Base-by-base conservation (phyloP, 2,888 invertebrate genomes). In the Cephus pygmeus region DNA sequence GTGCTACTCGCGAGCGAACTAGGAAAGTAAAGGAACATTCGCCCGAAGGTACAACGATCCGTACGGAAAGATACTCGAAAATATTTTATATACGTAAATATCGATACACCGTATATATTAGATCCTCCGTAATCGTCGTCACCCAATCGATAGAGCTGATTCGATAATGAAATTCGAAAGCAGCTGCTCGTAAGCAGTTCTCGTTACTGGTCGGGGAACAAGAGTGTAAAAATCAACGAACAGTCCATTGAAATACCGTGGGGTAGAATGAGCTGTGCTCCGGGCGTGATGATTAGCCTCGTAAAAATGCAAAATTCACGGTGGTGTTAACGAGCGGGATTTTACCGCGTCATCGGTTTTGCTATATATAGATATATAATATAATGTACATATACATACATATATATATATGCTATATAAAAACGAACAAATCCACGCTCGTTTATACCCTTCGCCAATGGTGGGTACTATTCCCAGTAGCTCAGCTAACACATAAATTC, bases 401-500 rank as follows among this genome's bases (percentile, higher is more conserved):
- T 15, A 40, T 1, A 30, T 75, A 12, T 76, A 23, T 73, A 73
- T 76, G 69, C 56, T 34, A 56, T 23, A 23, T 56, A 56, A 56
- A 56, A 75, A 79, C 79, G 79, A 81, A 79, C 78, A 83, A 81
- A 80, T 83, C 77, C 80, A 40, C 12, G 71, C 31, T 33, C 71
- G 71, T 71, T 71, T 71, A 71, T 71, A 71, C 15, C 71, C 71
- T 31, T 71, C 71, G 71, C 71, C 31, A 33, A 31, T 33, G 31
- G 31, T 33, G n/a, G 40, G 33, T 36, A 36, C 77, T 77, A 79
- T 77, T 79, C 80, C 79, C 82, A 82, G 82, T 85, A 83, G 85
- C 85, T 87, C 84, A 85, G 86, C 83, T 84, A 84, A 85, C 85
- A 86, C 89, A 90, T 90, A 89, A 89, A 89, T 89, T 89, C 85